Base-by-base conservation (phyloP, 2,797 vertebrate genomes). In the Cossypha caffra region DNA sequence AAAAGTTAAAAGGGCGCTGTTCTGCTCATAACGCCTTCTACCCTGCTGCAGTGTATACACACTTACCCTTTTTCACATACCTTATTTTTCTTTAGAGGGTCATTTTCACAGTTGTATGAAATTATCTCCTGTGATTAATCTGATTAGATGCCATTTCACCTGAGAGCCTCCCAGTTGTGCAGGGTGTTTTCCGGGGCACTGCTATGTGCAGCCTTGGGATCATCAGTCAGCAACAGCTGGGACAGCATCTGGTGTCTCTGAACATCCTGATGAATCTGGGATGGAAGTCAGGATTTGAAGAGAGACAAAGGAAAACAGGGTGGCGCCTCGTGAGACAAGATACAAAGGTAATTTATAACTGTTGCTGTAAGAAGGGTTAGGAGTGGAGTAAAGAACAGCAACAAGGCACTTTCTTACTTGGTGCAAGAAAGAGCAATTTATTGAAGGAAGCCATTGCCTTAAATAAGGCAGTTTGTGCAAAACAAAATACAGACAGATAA, bases 11-110 rank as follows among this genome's bases (percentile, higher is more conserved):
- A 59, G 48, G 43, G 14, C 3, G 4, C 2, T 0, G 13, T n/a
- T 26, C 19, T 67, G 40, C 20, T 63, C 35, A 62, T 12, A 54
- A 35, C 15, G 29, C 13, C 52, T 64, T 25, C 40, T 61, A 17
- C n/a, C 2, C 37, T 6, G 11, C 21, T 14, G 5, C 7, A n/a
- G 26, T 5, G 1, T 29, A 1, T 26, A 2, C 24, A 10, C 11
- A 1, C 18, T 26, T 21, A 24, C 2, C 16, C 11, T 28, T 63
- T 63, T 51, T 25, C 12, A 10, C 15, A 5, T 58, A 17, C 16
- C 37, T 48, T 47, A 3, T 40, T 88, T 55, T 84, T 72, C 16
- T 45, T 80, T 25, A 28, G 57, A 33, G 40, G 29, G 4, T 59
- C 19, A 35, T 55, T 35, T 51, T 64, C 23, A 12, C 20, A 35